phyloP scores from a whole-genome alignment of 1,140 invertebrate species.

The Stegodyphus mimosarum region DNA sequence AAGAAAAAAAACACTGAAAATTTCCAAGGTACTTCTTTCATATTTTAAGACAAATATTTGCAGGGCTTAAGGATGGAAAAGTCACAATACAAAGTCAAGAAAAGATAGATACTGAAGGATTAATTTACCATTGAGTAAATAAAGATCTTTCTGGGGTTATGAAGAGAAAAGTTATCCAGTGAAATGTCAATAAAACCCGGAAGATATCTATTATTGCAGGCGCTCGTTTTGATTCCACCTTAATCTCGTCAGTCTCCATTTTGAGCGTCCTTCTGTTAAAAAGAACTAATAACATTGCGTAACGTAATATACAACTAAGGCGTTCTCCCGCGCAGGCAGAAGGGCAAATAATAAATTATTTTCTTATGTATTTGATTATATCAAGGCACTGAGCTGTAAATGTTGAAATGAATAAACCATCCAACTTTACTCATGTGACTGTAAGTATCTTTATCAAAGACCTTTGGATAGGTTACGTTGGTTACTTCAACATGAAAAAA shows the following conservation, averaged over 20 bases:
- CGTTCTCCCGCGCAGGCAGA: too few relatives aligned
- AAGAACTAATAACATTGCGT: too few relatives aligned
- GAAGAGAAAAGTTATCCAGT: constrained; percentile 16
- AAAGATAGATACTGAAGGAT: constrained; percentile 29
- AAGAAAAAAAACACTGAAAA: background rate
- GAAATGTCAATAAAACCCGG: constrained; percentile 21
- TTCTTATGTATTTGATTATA: too few relatives aligned
- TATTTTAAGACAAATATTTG: constrained; percentile 57
- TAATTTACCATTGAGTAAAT: constrained; percentile 51
- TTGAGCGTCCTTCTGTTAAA: background rate
- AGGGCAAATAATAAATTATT: too few relatives aligned
- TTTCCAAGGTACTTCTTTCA: constrained; percentile 16
- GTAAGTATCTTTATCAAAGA: too few relatives aligned
- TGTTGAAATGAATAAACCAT: too few relatives aligned
- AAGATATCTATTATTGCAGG: constrained; percentile 46
- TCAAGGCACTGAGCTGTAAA: too few relatives aligned
- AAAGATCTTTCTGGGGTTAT: constrained; percentile 31
- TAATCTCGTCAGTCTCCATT: constrained; percentile 19
- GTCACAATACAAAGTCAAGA: constrained; percentile 11
- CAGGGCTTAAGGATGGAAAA: constrained; percentile 4
- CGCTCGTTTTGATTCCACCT: constrained; percentile 8
- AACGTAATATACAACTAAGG: too few relatives aligned
- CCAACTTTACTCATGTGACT: too few relatives aligned
- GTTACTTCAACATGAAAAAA: too few relatives aligned
- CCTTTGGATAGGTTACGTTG: too few relatives aligned